A percentile compares a stretch with the other conserved stretches of the same genome.
Evolutionary conservation across 2,888 invertebrate species (phyloP).

Genomic region (Ommatoiulus sabulosus): DNA sequence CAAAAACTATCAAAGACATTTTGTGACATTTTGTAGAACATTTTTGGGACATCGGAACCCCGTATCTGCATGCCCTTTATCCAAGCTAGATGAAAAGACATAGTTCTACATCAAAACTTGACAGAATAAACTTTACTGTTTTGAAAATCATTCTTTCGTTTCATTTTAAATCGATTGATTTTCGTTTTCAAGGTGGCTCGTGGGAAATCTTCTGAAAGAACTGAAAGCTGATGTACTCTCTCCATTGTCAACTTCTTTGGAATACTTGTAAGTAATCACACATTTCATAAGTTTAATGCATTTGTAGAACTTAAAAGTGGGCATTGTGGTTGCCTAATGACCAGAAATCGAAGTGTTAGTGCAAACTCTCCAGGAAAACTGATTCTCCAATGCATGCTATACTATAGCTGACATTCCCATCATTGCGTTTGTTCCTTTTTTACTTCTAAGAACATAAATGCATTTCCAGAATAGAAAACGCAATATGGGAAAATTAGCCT

Average conservation of each 20-base stretch:
- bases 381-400: background rate
- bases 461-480: too few species aligned
- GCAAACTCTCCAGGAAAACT: background rate
- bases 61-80: background rate
- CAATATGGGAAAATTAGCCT: too few species aligned
- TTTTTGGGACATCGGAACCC: background rate
- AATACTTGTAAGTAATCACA: constrained; percentile 41
- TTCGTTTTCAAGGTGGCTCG: background rate
- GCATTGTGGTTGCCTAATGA: background rate
- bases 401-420: too few species aligned
- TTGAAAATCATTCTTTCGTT: background rate
- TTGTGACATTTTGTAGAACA: background rate
- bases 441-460: too few species aligned
- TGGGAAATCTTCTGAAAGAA: constrained; percentile 21
- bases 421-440: too few species aligned
- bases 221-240: background rate
- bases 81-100: too few species aligned
- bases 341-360: background rate
- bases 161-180: background rate
- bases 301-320: background rate
- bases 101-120: too few species aligned
- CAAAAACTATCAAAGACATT: too few species aligned
- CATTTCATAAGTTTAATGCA: background rate
- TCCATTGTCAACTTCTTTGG: background rate
- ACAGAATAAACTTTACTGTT: background rate